These are phyloP conservation scores for Zaprionus kolodkinae DNA, from an alignment of 1,140 invertebrate genomes.

Conservation along the genomic window DNA sequence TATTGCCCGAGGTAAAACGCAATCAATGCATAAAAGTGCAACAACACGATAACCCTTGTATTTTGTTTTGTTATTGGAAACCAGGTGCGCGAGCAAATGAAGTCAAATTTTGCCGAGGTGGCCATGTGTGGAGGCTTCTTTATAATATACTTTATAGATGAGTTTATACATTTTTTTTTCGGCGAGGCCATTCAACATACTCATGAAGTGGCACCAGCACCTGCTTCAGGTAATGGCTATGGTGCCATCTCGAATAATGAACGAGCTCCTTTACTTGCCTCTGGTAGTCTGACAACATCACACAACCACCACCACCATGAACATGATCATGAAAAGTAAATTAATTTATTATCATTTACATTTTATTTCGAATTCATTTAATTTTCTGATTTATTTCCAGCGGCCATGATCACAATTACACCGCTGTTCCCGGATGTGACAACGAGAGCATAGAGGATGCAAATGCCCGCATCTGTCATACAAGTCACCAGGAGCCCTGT, in stretches of 20 bases:
- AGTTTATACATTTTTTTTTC: constrained; percentile 88
- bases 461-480: constrained; percentile 87
- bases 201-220: constrained; percentile 33
- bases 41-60: constrained; percentile 3
- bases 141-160: constrained; percentile 91
- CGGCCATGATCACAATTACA: constrained; percentile 26
- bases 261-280: constrained; percentile 53
- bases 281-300: constrained; percentile 29
- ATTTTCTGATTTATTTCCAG: constrained; percentile 31
- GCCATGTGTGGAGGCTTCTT: constrained; percentile 91
- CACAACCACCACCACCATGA: constrained; percentile 10
- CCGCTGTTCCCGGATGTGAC: constrained; percentile 44
- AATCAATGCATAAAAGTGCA: background rate
- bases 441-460: constrained; percentile 83
- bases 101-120: constrained; percentile 87
- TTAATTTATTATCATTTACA: constrained; percentile 9
- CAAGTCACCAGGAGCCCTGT: constrained; percentile 87
- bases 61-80: constrained; percentile 7
- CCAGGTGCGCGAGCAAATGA: constrained; percentile 84
- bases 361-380: constrained; percentile 1
- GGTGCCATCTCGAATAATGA: constrained; percentile 26
- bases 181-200: constrained; percentile 83
- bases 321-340: constrained; percentile 47
- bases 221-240: background rate
- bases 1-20: constrained; percentile 90